Evolutionary conservation across 2,113 vertebrate species (phyloP), one percentile per base, ranked within the genome.

Genomic region (Xiphias gladius): DNA sequence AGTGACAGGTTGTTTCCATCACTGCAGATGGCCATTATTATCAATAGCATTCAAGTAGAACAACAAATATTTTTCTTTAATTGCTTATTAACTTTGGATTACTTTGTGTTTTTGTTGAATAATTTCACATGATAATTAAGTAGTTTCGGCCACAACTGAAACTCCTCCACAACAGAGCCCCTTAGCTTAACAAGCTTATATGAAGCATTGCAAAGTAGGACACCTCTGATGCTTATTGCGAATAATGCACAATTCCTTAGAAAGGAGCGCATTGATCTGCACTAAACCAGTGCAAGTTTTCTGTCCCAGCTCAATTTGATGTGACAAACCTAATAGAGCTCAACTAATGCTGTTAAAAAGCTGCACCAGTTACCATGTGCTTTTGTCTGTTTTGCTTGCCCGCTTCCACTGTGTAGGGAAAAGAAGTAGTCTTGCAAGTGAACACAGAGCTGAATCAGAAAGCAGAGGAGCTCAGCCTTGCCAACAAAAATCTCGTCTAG

Each of bases 331-430:
- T 61, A 14, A 79, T 79, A 65, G 72, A 76, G 86, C 85, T 57
- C 79, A 94, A 91, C 91, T 92, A 92, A 95, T 90, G 77, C 58
- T 59, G 83, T 89, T 78, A 88, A 91, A 88, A 88, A 74, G 88
- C 85, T 78, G 82, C 81, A 69, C 63, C 76, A 63, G 83, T 69
- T 9, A 68, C 76, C 79, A 48, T 76, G 72, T 79, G 83, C 82
- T 85, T 88, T 78, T 81, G 70, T 83, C 52, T 74, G 71, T 62
- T 89, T 90, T 80, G 65, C 87, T 76, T 43, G 37, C 59, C 80
- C 22, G 20, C 57, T 84, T 57, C 76, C 10, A 26, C 61, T 24
- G 59, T 69, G 76, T 24, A 85, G 35, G 43, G 22, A 20, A 8
- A 52, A 76, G 66, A 26, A 37, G 11, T 64, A 48, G 39, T 28